phyloP scores from a whole-genome alignment of 2,797 vertebrate species.

The Glossophaga mutica region DNA sequence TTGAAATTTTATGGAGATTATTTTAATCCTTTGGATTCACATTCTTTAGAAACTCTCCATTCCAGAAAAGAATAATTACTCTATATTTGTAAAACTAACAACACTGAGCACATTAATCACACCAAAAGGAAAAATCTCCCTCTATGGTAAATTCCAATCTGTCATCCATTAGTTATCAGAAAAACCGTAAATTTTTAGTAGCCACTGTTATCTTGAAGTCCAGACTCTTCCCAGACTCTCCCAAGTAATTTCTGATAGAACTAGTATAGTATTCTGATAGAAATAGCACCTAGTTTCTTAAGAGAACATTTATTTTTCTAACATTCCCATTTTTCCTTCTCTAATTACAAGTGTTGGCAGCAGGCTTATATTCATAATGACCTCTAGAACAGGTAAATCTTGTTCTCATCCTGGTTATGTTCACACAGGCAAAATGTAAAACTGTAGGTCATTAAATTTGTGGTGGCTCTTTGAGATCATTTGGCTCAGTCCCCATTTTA shows the following conservation, averaged over 20 bases:
- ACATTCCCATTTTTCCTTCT: background rate
- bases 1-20: background rate
- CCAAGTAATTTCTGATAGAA: background rate
- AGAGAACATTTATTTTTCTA: background rate
- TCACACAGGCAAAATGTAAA: background rate
- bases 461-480: background rate
- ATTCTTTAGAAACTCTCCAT: background rate
- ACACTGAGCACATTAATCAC: background rate
- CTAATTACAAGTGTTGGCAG: background rate
- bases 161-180: background rate
- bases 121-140: background rate
- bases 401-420: background rate
- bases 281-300: background rate
- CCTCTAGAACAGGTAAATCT: background rate
- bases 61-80: background rate
- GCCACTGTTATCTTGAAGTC: background rate
- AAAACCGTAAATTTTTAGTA: background rate
- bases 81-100: background rate
- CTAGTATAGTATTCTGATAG: background rate
- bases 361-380: background rate
- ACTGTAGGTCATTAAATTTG: background rate
- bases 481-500: background rate
- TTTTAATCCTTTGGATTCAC: background rate
- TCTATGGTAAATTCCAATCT: background rate
- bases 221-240: background rate